Evolutionary conservation across 2,113 vertebrate species (phyloP).

Genomic region (Catharus minimus): DNA sequence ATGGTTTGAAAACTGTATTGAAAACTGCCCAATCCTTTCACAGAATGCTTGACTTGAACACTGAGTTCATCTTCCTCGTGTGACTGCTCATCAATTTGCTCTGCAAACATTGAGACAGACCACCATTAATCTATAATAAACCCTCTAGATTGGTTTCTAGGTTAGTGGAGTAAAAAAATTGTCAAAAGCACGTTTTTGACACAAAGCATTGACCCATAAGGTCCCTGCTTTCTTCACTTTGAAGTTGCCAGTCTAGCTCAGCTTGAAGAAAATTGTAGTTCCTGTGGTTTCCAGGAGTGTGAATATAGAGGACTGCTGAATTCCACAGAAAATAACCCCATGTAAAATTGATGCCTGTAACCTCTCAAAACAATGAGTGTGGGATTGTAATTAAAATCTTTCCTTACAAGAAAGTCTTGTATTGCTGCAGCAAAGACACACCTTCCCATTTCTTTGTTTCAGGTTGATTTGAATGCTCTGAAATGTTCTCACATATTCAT

Average conservation of each 20-base stretch:
- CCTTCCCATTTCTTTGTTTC: neutral
- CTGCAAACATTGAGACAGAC: neutral
- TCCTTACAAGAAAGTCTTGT: neutral
- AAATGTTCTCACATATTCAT: neutral
- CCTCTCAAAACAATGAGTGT: neutral
- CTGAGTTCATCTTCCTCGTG: neutral
- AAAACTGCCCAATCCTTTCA: neutral
- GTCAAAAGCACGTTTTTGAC: neutral
- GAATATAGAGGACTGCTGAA: neutral
- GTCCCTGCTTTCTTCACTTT: neutral
- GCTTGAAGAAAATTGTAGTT: neutral
- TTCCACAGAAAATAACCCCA: neutral
- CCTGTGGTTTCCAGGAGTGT: neutral
- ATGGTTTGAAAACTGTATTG: neutral
- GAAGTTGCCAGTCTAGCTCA: neutral
- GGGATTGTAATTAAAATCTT: neutral
- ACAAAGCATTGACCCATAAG: neutral
- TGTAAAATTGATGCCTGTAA: neutral
- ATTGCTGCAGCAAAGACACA: neutral
- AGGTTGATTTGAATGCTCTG: neutral
- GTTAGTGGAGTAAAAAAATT: neutral
- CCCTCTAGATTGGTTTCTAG: neutral
- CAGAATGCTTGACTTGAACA: neutral
- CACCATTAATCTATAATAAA: neutral
- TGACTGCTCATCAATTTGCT: neutral